Evolutionary conservation across 2,888 invertebrate species (phyloP), one percentile per base, ranked within the genome.

Genomic region (Epinotia nisella): DNA sequence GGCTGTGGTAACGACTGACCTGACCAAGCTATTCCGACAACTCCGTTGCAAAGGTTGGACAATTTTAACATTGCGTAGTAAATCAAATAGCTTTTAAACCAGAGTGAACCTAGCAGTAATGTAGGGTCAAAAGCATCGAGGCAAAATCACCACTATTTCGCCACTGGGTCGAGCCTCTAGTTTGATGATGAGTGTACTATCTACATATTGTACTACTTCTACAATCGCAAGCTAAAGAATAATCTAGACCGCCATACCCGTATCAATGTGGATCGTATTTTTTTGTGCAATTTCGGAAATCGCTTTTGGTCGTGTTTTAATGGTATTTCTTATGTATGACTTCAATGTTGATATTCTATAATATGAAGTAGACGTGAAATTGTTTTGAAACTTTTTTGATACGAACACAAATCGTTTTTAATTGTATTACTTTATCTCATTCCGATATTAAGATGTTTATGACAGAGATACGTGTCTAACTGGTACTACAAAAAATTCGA

Each of bases 1-100:
- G 90, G 86, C 86, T 87, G 83, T 91, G 91, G 92, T 91, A 86
- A 83, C 80, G 77, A 80, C 77, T 79, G 72, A 64, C 51, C 15
- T 19, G 49, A 49, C 49, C 62, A 19, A 49, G n/a, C 19, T 45
- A 49, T 49, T 45, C 45, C 41, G 21, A 29, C 29, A 29, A 29
- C 2, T 4, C 15, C 62, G n/a, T 3, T 7, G n/a, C n/a, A 24
- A 62, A 62, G 62, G 62, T 49, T 62, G 62, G 62, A 49, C 49
- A 21, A 15, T 10, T 29, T n/a, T 39, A 5, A n/a, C 24, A 49
- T 62, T 49, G 62, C 45, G n/a, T 62, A 62, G 45, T 35, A 35
- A 35, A 11, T 24, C 24, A n/a, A 15, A 39, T 9, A 29, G 62
- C 29, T 29, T n/a, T n/a, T 21, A 24, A 45, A 45, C n/a, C 19